Conservation (phyloP, 2,888 invertebrate species). For the Tinea semifulvella region DNA sequence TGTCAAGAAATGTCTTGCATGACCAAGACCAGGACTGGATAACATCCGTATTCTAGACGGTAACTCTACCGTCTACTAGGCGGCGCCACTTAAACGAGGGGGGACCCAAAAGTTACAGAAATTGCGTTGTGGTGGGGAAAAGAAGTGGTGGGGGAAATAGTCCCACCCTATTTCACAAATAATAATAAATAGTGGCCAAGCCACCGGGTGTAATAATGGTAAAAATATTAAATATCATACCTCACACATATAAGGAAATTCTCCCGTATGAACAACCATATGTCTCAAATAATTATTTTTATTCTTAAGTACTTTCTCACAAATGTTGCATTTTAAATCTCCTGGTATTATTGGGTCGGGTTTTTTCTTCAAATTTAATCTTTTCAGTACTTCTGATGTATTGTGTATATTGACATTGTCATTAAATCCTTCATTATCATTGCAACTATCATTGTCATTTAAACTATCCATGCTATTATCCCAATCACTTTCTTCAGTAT, state of each 20-base stretch:
- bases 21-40: too few species aligned
- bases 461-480: slow-evolving; percentile 15
- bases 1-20: too few species aligned
- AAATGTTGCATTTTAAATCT: slow-evolving; percentile 21
- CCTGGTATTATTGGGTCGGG: slow-evolving; percentile 5
- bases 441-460: not conserved
- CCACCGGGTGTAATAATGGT: too few species aligned
- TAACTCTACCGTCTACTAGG: too few species aligned
- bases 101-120: too few species aligned
- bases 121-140: too few species aligned
- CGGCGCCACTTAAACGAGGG: too few species aligned
- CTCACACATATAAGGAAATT: slow-evolving; percentile 12
- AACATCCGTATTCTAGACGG: too few species aligned
- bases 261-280: slow-evolving; percentile 11
- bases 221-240: not conserved
- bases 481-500: slow-evolving; percentile 20
- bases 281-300: slow-evolving; percentile 6
- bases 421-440: slow-evolving; percentile 18
- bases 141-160: too few species aligned
- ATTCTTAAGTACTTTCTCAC: slow-evolving; percentile 6
- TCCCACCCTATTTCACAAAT: too few species aligned
- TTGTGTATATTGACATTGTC: too few species aligned
- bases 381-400: slow-evolving; percentile 15
- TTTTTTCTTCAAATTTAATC: slow-evolving; percentile 18
- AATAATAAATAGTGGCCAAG: too few species aligned